Evolutionary conservation across 2,113 vertebrate genomes (phyloP).

Genomic region (Peromyscus maniculatus): DNA sequence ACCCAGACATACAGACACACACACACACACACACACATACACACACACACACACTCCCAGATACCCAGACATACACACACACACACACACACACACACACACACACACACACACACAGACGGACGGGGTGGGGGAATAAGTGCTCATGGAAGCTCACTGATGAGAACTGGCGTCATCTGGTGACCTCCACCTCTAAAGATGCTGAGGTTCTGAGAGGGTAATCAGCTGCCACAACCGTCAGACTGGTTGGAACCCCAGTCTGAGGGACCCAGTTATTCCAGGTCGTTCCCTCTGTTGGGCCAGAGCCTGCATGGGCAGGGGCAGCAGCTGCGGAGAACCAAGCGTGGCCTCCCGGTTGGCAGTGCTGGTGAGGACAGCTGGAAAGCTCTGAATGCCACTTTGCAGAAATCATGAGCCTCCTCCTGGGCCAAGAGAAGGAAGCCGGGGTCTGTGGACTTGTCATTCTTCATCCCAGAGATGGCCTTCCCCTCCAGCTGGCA

Average conservation of each 20-base stretch:
- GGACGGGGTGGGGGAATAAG: background rate
- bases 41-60: background rate
- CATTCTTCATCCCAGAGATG: background rate
- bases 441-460: background rate
- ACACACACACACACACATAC: background rate
- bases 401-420: constrained; percentile 11
- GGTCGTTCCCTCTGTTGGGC: background rate
- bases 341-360: background rate
- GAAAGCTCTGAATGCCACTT: constrained; percentile 20
- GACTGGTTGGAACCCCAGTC: background rate
- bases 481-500: constrained; percentile 27
- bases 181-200: background rate
- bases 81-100: background rate
- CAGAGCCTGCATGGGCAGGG: background rate
- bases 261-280: background rate
- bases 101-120: background rate
- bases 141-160: background rate
- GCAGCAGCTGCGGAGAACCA: background rate
- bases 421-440: background rate
- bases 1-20: background rate
- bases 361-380: background rate
- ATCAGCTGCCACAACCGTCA: background rate
- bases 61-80: too few relatives aligned
- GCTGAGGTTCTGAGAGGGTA: background rate
- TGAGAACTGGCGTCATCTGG: background rate